Evolutionary conservation across 1,140 invertebrate genomes (phyloP).

Genomic region (Caenorhabditis tropicalis): DNA sequence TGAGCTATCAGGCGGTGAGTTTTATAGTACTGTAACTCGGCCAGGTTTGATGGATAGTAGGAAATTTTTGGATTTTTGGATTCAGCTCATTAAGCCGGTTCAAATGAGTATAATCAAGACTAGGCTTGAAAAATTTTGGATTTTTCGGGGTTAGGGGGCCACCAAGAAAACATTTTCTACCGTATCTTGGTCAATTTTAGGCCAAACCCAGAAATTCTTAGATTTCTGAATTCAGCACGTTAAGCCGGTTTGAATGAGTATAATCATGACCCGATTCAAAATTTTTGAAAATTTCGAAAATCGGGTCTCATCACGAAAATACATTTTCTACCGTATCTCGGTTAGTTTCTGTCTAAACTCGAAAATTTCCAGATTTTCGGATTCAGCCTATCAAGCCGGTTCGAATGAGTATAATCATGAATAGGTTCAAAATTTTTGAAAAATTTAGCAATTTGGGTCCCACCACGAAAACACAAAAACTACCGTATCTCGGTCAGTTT

Average conservation of each 20-base stretch:
- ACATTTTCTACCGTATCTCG: no score
- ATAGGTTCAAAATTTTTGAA: no score
- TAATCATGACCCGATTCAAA: background rate
- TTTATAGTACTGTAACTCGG: background rate
- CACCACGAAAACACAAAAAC: background rate
- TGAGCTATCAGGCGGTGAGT: background rate
- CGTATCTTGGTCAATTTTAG: background rate
- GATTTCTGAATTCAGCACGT: background rate
- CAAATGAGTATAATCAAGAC: no score
- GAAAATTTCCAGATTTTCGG: no score
- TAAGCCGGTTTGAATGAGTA: background rate
- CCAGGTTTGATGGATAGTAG: background rate
- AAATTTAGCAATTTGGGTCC: no score
- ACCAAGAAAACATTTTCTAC: background rate
- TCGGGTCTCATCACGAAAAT: no score
- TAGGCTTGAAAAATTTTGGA: no score
- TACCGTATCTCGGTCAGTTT: no score
- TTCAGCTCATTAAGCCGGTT: no score
- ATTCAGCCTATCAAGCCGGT: no score
- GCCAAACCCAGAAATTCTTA: background rate
- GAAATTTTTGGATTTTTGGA: background rate
- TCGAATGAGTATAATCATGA: no score
- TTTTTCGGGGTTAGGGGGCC: background rate
- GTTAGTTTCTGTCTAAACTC: no score
- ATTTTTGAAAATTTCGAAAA: background rate